phyloP scores from a whole-genome alignment of 1,140 invertebrate genomes.

The Lucilia sericata region DNA sequence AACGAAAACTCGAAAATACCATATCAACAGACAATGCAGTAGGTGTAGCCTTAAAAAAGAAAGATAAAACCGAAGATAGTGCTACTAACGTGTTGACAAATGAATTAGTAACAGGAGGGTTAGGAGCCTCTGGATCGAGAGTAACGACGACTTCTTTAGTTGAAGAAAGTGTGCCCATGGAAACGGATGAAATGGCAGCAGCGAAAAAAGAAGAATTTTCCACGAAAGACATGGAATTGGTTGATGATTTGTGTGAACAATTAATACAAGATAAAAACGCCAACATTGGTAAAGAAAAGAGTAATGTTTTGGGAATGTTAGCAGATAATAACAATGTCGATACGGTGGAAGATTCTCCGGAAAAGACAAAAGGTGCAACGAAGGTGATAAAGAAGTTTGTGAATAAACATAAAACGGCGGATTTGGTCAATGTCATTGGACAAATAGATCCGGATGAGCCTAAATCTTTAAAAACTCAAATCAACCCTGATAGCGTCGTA shows the following conservation, averaged over 20 bases:
- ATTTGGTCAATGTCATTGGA: slow-evolving; percentile 63
- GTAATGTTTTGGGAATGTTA: slow-evolving; percentile 49
- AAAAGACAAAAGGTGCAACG: slow-evolving; percentile 59
- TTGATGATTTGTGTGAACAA: slow-evolving; percentile 61
- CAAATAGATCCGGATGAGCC: slow-evolving; percentile 52
- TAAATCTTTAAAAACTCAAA: slow-evolving; percentile 23
- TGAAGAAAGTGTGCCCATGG: slow-evolving; percentile 55
- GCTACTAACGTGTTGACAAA: background rate
- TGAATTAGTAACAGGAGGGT: slow-evolving; percentile 45
- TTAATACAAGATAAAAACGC: slow-evolving; percentile 56
- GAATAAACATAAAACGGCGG: slow-evolving; percentile 64
- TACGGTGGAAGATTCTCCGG: slow-evolving; percentile 57
- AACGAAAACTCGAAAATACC: slow-evolving; percentile 78
- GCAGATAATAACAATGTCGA: slow-evolving; percentile 47
- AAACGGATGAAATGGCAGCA: slow-evolving; percentile 59
- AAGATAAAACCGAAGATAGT: slow-evolving; percentile 59
- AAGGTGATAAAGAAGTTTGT: slow-evolving; percentile 67
- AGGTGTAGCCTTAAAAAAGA: slow-evolving; percentile 61
- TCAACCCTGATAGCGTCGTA: slow-evolving; percentile 42
- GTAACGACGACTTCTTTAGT: slow-evolving; percentile 30
- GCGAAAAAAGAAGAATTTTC: slow-evolving; percentile 58
- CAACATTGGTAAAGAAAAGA: too few relatives aligned
- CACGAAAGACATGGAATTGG: slow-evolving; percentile 65
- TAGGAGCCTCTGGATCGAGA: background rate
- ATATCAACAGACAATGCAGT: slow-evolving; percentile 73